Conservation (phyloP, 2,113 vertebrate genomes). For the Leucosticte australis region DNA sequence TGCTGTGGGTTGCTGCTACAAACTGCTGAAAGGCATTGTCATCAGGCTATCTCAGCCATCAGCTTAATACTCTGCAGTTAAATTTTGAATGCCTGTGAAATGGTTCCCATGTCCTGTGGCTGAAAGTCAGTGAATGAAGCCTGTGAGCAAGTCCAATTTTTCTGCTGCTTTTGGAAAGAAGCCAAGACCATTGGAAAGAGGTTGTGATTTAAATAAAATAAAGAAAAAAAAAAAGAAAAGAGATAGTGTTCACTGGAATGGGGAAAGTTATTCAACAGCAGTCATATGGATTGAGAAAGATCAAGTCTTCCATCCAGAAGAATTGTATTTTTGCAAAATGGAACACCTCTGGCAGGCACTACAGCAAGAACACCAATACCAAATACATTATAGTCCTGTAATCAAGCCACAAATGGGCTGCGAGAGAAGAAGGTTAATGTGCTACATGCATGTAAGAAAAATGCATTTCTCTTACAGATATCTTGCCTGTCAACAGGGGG, state of each 20-base stretch:
- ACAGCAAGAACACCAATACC: neutral
- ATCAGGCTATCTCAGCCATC: neutral
- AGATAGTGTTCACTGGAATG: neutral
- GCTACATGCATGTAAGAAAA: neutral
- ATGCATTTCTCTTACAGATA: neutral
- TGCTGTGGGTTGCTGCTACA: neutral
- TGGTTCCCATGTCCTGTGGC: neutral
- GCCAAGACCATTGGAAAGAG: neutral
- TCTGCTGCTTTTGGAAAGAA: slow-evolving; percentile 16
- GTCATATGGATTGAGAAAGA: neutral
- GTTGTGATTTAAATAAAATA: neutral
- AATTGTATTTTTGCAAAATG: neutral
- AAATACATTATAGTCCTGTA: neutral
- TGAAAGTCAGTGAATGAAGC: neutral
- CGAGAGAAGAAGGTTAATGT: neutral
- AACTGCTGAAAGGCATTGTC: neutral
- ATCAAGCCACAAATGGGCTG: neutral
- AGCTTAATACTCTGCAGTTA: neutral
- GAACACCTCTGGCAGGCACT: neutral
- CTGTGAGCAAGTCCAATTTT: neutral
- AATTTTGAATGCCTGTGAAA: neutral
- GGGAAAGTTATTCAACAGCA: neutral
- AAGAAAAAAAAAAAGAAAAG: too few species aligned
- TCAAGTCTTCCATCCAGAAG: neutral
- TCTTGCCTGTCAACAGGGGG: neutral